A percentile compares a stretch with the other conserved stretches of the same genome.
phyloP scores from a whole-genome alignment of 2,888 invertebrate genomes.

The Hoplodrina blanda region DNA sequence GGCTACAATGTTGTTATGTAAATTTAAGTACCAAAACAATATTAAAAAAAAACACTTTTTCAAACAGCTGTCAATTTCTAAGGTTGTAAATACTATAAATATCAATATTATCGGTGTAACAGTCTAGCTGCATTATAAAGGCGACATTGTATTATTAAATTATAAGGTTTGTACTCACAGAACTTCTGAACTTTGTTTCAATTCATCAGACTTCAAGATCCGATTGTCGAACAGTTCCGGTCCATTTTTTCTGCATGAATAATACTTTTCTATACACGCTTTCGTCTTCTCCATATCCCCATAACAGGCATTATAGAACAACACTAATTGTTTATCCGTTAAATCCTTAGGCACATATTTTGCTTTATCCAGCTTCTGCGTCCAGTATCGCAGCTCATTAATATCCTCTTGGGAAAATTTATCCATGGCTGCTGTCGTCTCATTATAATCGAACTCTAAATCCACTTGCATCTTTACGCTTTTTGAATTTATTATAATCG shows the following conservation, averaged over 20 bases:
- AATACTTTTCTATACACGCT: slow-evolving; percentile 92
- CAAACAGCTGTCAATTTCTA: slow-evolving; percentile 16
- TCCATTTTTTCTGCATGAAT: slow-evolving; percentile 89
- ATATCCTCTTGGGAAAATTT: slow-evolving; percentile 88
- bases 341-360: slow-evolving; percentile 89
- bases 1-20: background rate
- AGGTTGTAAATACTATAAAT: background rate
- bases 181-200: slow-evolving; percentile 84
- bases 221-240: slow-evolving; percentile 92
- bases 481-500: slow-evolving; percentile 67
- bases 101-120: slow-evolving; percentile 5
- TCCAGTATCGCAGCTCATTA: slow-evolving; percentile 84
- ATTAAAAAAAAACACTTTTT: background rate
- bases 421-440: slow-evolving; percentile 84
- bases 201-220: slow-evolving; percentile 87
- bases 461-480: slow-evolving; percentile 81
- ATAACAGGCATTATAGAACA: slow-evolving; percentile 92
- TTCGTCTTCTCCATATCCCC: slow-evolving; percentile 91
- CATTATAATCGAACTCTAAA: slow-evolving; percentile 84
- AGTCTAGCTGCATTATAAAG: background rate
- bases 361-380: slow-evolving; percentile 84
- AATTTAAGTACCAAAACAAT: background rate
- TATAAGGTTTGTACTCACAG: slow-evolving; percentile 84
- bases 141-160: slow-evolving; percentile 20
- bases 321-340: slow-evolving; percentile 91